phyloP scores from a whole-genome alignment of 2,888 invertebrate species.

The Cephus pygmeus region DNA sequence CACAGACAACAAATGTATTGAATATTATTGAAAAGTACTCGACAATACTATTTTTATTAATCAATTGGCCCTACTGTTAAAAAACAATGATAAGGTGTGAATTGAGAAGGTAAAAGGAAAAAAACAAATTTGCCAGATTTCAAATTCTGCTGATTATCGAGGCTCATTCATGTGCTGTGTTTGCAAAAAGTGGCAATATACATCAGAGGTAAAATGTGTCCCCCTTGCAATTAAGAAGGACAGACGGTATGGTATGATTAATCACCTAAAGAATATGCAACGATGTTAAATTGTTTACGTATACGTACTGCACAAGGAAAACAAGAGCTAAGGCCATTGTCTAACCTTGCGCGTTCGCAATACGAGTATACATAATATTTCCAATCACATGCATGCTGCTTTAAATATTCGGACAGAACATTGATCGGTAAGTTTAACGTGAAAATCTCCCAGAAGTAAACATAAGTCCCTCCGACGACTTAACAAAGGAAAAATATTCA shows the following conservation, averaged over 20 bases:
- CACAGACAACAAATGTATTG: conserved; percentile 15
- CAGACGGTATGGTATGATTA: not conserved
- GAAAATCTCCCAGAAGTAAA: not conserved
- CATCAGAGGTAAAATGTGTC: not conserved
- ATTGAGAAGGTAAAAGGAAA: not conserved
- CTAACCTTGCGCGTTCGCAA: not conserved
- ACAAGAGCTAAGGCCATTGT: not conserved
- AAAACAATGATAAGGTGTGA: not conserved
- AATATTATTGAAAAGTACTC: not conserved
- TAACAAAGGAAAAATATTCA: not conserved
- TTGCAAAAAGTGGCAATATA: not conserved
- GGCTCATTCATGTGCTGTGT: not conserved
- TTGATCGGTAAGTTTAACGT: not conserved
- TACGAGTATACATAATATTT: not conserved
- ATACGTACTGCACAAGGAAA: not conserved
- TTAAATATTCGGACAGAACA: not conserved
- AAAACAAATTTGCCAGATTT: not conserved
- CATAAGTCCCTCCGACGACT: not conserved
- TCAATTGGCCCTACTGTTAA: not conserved
- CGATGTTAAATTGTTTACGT: not conserved
- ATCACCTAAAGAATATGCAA: conserved; percentile 1
- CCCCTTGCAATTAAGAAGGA: not conserved
- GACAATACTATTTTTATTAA: not conserved
- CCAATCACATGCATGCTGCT: not conserved
- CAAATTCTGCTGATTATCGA: not conserved